phyloP scores from a whole-genome alignment of 2,797 vertebrate species.

The Caiman crocodilus region DNA sequence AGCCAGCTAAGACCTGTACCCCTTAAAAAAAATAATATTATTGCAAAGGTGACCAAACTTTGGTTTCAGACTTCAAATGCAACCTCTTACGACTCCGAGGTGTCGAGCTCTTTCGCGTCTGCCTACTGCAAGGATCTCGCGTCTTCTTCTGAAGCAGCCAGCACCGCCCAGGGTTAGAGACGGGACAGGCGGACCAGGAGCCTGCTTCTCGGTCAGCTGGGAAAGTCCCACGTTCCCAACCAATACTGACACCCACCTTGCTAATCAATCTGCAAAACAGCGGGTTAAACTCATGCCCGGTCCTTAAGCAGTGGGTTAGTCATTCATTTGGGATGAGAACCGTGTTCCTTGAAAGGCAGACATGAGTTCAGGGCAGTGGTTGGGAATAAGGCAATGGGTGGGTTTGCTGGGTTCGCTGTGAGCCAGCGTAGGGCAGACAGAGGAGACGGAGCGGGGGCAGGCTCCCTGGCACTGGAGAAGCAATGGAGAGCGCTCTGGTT shows the following conservation, averaged over 20 bases:
- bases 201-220: background rate
- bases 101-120: too few relatives aligned
- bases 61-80: background rate
- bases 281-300: background rate
- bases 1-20: too few relatives aligned
- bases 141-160: background rate
- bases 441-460: background rate
- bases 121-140: background rate
- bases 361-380: too few relatives aligned
- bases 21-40: too few relatives aligned
- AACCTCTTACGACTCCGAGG: background rate
- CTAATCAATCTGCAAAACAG: background rate
- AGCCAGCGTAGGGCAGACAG: background rate
- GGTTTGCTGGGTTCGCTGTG: too few relatives aligned
- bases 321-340: background rate
- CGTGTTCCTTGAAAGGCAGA: background rate
- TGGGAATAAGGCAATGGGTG: too few relatives aligned
- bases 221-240: background rate
- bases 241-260: background rate
- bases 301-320: background rate
- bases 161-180: background rate
- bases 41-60: background rate
- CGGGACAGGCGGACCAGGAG: background rate
- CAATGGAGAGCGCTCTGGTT: background rate
- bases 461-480: background rate